These are phyloP conservation scores for Aphelenchoides avenae DNA, from an alignment of 1,140 invertebrate genomes.

Conservation along the genomic window DNA sequence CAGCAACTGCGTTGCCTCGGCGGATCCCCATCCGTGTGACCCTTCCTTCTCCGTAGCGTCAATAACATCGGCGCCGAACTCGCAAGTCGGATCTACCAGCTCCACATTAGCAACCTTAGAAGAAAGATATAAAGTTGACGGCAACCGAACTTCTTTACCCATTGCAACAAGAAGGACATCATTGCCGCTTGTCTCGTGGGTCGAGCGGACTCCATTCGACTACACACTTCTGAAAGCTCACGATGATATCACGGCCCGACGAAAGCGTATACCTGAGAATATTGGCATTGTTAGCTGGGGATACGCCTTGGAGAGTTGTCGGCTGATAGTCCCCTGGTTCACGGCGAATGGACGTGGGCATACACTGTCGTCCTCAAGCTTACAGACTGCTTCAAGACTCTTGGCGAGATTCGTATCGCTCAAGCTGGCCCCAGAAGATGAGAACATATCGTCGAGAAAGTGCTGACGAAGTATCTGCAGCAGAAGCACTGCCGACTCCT, in stretches of 20 bases:
- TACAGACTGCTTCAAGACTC: conserved; percentile 10
- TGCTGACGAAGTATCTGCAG: conserved; percentile 86
- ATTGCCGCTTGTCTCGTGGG: conserved; percentile 61
- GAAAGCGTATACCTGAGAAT: conserved; percentile 77
- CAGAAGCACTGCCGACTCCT: conserved; percentile 86
- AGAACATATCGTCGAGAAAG: conserved; percentile 72
- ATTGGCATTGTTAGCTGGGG: conserved; percentile 97
- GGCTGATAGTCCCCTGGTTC: conserved; percentile 80
- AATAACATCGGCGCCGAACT: conserved; percentile 63
- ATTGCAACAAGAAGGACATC: conserved; percentile 85
- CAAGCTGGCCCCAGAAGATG: conserved; percentile 65
- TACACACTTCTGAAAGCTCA: conserved; percentile 77
- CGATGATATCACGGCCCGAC: conserved; percentile 11
- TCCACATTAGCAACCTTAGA: conserved; percentile 98
- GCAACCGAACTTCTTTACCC: no score
- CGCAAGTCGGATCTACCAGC: conserved; percentile 88
- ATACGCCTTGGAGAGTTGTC: conserved; percentile 84
- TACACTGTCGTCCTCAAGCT: not conserved
- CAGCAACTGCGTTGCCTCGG: conserved; percentile 98
- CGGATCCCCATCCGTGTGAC: conserved; percentile 21
- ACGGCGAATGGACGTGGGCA: conserved; percentile 45
- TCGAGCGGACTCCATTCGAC: conserved; percentile 75
- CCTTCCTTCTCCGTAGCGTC: conserved; percentile 4
- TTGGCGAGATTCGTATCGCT: conserved; percentile 62
- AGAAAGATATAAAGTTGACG: no score